Base-by-base conservation (phyloP, 1,140 invertebrate species). In the Telenomus remus region DNA sequence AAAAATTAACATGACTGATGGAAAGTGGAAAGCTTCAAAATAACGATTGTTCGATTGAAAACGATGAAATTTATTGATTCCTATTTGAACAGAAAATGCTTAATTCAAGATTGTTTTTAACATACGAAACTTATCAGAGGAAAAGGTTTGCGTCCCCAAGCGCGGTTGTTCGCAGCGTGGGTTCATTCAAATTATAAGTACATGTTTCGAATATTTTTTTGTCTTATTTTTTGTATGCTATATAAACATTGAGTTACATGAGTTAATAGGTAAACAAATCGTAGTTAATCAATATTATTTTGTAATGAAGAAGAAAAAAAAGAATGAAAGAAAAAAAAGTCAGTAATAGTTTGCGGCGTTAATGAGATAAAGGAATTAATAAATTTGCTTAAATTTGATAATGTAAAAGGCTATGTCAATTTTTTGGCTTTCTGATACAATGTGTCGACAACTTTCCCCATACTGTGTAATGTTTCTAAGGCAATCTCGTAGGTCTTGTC, bases 361-460 rank as follows among this genome's bases (percentile, higher is more conserved):
- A 82, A 81, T 86, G 78, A n/a, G n/a, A 80, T 82, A 81, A 79
- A 84, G 71, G 79, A 80, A 78, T 81, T 80, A 65, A 69, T 84
- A 80, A 69, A 81, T 80, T 79, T 83, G 80, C 79, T 83, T 81
- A 60, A 78, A 79, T 79, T 72, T 81, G 19, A 49, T 2, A 11
- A 27, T n/a, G 15, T 61, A 63, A 80, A 80, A 65, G 81, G 85
- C 92, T 97, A 98, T 89, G 96, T 97, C 47, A 99, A 91, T 89
- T 98, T 98, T 90, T 99, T 99, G 76, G 97, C 97, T 91, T 98
- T 98, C 90, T 97, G 95, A 89, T 99, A 99, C 63, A 99, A 91
- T 37, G 97, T 97, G 88, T 99, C 98, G 50, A 99, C 97, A 78
- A 99, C 98, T 91, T 99, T 99, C 78, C 97, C 97, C 96, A 99